phyloP scores from a whole-genome alignment of 2,888 invertebrate species.

The Polyploca ridens region DNA sequence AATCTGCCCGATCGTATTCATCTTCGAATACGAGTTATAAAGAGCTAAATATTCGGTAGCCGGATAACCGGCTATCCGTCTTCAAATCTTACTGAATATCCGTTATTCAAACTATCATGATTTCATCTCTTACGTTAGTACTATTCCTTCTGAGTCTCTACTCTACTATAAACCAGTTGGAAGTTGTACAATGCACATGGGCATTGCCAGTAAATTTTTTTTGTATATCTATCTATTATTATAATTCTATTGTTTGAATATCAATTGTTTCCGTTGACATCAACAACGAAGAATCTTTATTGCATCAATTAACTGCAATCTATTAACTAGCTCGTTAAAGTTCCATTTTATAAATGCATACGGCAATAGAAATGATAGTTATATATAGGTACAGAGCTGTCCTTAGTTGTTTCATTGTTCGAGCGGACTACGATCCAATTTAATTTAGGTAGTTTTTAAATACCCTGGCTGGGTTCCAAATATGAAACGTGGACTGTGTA shows the following conservation, averaged over 20 bases:
- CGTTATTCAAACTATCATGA: too few relatives aligned
- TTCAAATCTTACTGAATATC: too few relatives aligned
- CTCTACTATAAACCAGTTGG: constrained; percentile 13
- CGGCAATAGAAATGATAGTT: neutral
- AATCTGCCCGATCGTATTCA: too few relatives aligned
- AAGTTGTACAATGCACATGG: constrained; percentile 18
- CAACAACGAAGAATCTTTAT: constrained; percentile 28
- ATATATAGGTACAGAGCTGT: neutral
- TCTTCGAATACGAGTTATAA: too few relatives aligned
- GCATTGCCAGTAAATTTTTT: neutral
- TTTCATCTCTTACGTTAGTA: too few relatives aligned
- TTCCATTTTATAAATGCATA: constrained; percentile 25
- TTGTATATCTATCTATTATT: neutral
- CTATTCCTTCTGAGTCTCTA: too few relatives aligned
- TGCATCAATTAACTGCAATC: constrained; percentile 28
- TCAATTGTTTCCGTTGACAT: constrained; percentile 16
- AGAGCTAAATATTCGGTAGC: too few relatives aligned
- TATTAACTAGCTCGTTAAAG: constrained; percentile 36
- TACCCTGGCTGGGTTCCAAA: constrained; percentile 48
- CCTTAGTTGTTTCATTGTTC: constrained; percentile 31
- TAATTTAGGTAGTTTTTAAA: constrained; percentile 50
- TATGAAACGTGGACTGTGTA: constrained; percentile 43
- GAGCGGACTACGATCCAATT: constrained; percentile 44
- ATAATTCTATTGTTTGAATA: neutral
- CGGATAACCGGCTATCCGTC: too few relatives aligned